Evolutionary conservation across 2,888 invertebrate species (phyloP).

Genomic region (Listrodromus nycthemerus): DNA sequence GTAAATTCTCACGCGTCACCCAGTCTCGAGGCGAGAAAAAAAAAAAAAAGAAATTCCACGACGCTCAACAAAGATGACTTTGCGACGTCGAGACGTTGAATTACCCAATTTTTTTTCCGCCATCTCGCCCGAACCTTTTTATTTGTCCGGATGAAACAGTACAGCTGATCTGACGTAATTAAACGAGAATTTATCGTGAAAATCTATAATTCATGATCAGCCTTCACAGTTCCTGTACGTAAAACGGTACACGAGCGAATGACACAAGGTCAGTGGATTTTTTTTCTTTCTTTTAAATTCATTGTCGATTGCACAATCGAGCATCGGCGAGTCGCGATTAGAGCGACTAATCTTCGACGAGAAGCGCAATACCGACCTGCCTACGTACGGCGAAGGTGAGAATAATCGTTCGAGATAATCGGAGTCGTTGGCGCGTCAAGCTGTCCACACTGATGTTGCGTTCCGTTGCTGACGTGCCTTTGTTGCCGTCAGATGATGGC

Average conservation of each 20-base stretch:
- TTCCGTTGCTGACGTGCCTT: slow-evolving; percentile 1
- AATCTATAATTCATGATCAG: slow-evolving; percentile 28
- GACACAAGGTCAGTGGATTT: slow-evolving; percentile 29
- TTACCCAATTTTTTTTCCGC: slow-evolving; percentile 34
- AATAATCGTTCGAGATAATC: slow-evolving; percentile 68
- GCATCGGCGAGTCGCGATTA: slow-evolving; percentile 12
- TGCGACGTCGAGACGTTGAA: slow-evolving; percentile 8
- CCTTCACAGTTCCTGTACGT: slow-evolving; percentile 7
- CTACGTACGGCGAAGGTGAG: slow-evolving; percentile 47
- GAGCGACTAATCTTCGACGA: slow-evolving; percentile 16
- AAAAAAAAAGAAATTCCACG: slow-evolving; percentile 3
- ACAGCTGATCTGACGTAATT: slow-evolving; percentile 1
- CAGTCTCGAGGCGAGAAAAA: slow-evolving; percentile 12
- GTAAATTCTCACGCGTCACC: slow-evolving; percentile 45
- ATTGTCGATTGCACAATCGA: slow-evolving; percentile 46
- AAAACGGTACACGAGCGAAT: slow-evolving; percentile 18
- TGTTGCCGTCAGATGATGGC: slow-evolving; percentile 4
- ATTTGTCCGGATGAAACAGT: background rate
- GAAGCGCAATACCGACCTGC: background rate
- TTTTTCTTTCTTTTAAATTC: slow-evolving; percentile 26
- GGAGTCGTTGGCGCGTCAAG: slow-evolving; percentile 51
- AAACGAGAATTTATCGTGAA: background rate
- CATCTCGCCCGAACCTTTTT: slow-evolving; percentile 10
- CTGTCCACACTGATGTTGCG: slow-evolving; percentile 3
- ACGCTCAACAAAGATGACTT: slow-evolving; percentile 33